Evolutionary conservation across 2,113 vertebrate species (phyloP), one percentile per base, ranked within the genome.

Genomic region (Ellobius talpinus): DNA sequence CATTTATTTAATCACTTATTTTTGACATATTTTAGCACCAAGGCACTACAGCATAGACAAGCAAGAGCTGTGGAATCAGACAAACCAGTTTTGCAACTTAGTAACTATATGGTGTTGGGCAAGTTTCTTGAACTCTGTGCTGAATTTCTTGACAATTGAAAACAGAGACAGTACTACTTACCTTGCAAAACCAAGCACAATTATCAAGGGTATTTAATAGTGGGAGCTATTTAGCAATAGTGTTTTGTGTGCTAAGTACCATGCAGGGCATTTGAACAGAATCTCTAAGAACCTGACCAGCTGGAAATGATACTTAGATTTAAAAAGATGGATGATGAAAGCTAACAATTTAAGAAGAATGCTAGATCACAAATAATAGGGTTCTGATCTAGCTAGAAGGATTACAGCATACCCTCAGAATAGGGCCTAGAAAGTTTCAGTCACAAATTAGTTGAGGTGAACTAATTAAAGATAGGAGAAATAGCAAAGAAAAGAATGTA

Each of bases 51-150:
- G 39, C 88, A 95, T 3, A 90, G 29, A 91, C 89, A 17, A 94
- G 47, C 63, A 87, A 79, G 65, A 93, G 61, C 55, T 92, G 96
- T 70, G 55, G 4, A 96, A 76, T 97, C 66, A 84, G 96, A 95
- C 23, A 93, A 97, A 97, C 96, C 93, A 79, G 97, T 97, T 97
- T 94, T 94, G 89, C 96, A 50, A 95, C 96, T 96, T 96, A 85
- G 85, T 94, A 93, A 92, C 95, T 93, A 68, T 17, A 95, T 21
- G 72, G 55, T 36, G 23, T 96, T 91, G 72, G 89, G 90, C 70
- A 95, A 97, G 78, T 93, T 94, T 91, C 94, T 96, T 96, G 97
- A 97, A 96, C 95, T 97, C 94, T 95, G 96, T 13, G 93, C 94
- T 95, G 21, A 91, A 47, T 96, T 97, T 97, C 97, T 95, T 93